Conservation (phyloP, 2,888 invertebrate genomes). For the Limenitis arthemis region DNA sequence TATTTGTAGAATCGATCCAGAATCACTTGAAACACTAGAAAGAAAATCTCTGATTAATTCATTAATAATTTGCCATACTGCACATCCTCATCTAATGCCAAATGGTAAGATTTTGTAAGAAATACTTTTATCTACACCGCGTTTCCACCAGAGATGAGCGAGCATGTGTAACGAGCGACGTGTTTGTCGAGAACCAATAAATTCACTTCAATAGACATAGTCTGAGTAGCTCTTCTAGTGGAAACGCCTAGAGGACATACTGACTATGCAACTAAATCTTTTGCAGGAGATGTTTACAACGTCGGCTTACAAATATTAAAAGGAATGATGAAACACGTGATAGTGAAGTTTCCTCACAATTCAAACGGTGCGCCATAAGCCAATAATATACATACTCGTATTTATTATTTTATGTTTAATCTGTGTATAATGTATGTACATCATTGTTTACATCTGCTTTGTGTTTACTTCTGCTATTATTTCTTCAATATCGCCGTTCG, state of each 20-base stretch:
- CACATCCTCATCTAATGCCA: conserved; percentile 24
- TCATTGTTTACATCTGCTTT: too few species aligned
- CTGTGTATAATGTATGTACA: neutral
- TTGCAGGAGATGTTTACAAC: conserved; percentile 15
- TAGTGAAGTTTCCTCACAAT: conserved; percentile 70
- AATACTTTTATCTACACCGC: too few species aligned
- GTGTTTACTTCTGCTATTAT: too few species aligned
- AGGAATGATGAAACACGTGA: conserved; percentile 17
- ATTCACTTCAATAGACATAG: too few species aligned
- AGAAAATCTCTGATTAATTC: conserved; percentile 15
- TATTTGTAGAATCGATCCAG: conserved; percentile 21
- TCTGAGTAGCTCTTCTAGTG: too few species aligned
- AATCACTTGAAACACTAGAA: conserved; percentile 21
- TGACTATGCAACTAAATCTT: neutral
- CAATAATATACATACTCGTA: neutral
- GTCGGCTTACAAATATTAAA: conserved; percentile 9
- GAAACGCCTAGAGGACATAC: too few species aligned
- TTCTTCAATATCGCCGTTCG: too few species aligned
- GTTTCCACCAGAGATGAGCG: too few species aligned
- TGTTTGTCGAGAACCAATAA: too few species aligned
- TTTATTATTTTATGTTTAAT: neutral
- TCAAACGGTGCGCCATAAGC: conserved; percentile 72
- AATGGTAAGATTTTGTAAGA: conserved; percentile 15
- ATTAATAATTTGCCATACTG: conserved; percentile 21
- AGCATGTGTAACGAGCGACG: too few species aligned